Evolutionary conservation across 2,113 vertebrate genomes (phyloP), one percentile per base, ranked within the genome.

Genomic region (Hoplias malabaricus): DNA sequence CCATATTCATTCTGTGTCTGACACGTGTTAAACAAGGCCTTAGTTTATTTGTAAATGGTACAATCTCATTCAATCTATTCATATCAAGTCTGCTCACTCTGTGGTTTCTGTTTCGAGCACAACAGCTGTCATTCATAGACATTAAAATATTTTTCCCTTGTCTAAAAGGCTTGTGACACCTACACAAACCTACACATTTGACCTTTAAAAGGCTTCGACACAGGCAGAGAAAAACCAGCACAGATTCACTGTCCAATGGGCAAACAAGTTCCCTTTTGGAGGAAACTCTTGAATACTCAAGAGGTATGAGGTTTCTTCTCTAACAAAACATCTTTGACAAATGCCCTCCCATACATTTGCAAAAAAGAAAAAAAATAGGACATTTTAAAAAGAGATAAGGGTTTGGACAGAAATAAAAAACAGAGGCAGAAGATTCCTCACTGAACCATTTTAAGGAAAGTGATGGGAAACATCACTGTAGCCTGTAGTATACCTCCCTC

Each of bases 131-230:
- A 33, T 42, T 62, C 19, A 29, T 19, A 46, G 27, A 16, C 40
- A 75, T 65, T 75, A 38, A 50, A 48, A 36, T 75, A 48, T 23
- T 27, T 23, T 27, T 38, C 16, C 4, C 59, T 48, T 48, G 57
- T 63, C 29, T 34, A 48, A 50, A 46, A 27, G 69, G 12, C 48
- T 1, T 25, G 33, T 46, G 12, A 34, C 38, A 63, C 71, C 71
- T 40, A 74, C 71, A 74, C 57, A 62, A 74, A 74, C n/a, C n/a
- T n/a, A n/a, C n/a, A n/a, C 19, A 34, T 63, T 40, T 74, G 71
- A 34, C 71, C 56, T 74, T 74, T 63, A 23, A 74, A 74, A 42
- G 21, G 27, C 57, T 31, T 48, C 19, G 1, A 56, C 27, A 33
- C 25, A 27, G 3, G 38, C 38, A 13, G 9, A 19, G 29, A 43